Conservation (phyloP, 92 coral and sea anemone genomes). For the Phymanthus crucifer region DNA sequence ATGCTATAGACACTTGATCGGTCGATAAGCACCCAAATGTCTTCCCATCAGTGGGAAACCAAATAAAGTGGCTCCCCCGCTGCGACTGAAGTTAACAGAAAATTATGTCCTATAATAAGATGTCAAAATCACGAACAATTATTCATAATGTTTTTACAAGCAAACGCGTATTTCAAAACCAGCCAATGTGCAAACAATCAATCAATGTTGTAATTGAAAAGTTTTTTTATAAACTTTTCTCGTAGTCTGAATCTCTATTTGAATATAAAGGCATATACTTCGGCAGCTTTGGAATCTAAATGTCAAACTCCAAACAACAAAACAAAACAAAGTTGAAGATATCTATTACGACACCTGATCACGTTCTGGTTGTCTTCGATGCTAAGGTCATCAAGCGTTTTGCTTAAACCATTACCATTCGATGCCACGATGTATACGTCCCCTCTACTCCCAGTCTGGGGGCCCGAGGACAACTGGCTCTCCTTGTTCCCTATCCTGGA, state of each 20-base stretch:
- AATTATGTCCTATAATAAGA: neutral
- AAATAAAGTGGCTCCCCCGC: neutral
- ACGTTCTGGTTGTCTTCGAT: slow-evolving; percentile 34
- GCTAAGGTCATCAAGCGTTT: neutral
- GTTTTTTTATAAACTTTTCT: neutral
- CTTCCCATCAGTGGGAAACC: neutral
- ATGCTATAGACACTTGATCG: neutral
- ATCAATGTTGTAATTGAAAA: neutral
- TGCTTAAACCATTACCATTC: slow-evolving; percentile 16
- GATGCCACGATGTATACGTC: slow-evolving; percentile 34
- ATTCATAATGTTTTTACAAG: neutral
- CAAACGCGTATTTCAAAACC: neutral
- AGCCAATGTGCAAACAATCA: neutral
- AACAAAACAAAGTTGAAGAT: neutral
- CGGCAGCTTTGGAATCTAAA: neutral
- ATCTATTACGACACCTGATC: slow-evolving; percentile 23
- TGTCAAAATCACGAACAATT: neutral
- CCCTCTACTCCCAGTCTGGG: slow-evolving; percentile 76
- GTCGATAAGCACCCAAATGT: neutral
- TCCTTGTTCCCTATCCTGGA: slow-evolving; percentile 90
- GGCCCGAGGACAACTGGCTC: slow-evolving; percentile 66
- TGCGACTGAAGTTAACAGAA: neutral
- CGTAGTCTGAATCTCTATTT: neutral
- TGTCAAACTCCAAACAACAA: slow-evolving; percentile 3
- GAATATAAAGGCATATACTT: neutral